A percentile compares a stretch with the other conserved stretches of the same genome.
Evolutionary conservation across 1,140 invertebrate species (phyloP).

Genomic region (Ostrea denselamellosa): DNA sequence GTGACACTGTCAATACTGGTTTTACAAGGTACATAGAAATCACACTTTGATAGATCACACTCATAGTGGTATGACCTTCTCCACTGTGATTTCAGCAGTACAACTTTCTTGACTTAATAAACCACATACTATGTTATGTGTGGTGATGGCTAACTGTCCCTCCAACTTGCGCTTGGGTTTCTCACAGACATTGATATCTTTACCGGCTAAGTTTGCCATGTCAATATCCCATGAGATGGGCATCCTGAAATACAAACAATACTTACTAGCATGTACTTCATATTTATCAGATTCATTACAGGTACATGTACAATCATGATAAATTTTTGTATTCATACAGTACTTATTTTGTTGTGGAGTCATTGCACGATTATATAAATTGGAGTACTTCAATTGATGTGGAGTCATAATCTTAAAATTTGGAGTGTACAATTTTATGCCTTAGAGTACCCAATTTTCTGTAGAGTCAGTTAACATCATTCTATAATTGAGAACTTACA

Average conservation of each 20-base stretch:
- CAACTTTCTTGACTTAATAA: background rate
- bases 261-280: background rate
- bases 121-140: slow-evolving; percentile 55
- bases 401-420: slow-evolving; percentile 71
- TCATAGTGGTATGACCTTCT: no score
- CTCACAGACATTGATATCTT: slow-evolving; percentile 46
- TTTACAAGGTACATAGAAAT: no score
- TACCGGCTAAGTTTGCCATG: slow-evolving; percentile 53
- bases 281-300: background rate
- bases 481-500: no score
- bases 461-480: no score
- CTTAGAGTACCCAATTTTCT: no score
- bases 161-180: slow-evolving; percentile 43
- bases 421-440: no score
- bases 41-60: no score
- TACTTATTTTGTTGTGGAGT: no score
- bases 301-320: no score
- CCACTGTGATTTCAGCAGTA: no score
- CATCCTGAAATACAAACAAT: slow-evolving; percentile 47
- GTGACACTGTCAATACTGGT: no score
- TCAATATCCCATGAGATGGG: slow-evolving; percentile 59
- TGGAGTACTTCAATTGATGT: slow-evolving; percentile 59
- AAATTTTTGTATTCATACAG: background rate
- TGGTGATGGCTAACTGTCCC: slow-evolving; percentile 44
- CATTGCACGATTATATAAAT: no score